Evolutionary conservation across 2,113 vertebrate species (phyloP).

Genomic region (Hippocampus mohnikei): DNA sequence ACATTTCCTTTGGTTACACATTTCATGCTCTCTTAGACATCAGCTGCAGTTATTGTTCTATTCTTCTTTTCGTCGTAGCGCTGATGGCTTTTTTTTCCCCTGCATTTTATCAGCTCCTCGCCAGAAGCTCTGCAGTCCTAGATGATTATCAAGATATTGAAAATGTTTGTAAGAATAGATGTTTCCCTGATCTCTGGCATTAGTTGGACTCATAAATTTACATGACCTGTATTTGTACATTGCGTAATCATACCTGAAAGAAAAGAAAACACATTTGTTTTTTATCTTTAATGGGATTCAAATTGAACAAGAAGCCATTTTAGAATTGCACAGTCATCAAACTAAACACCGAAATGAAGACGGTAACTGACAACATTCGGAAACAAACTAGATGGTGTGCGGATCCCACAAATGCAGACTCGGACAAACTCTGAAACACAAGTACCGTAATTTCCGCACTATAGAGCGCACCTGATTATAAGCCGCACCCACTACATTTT

Average conservation of each 20-base stretch:
- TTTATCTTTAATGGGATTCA: too few relatives aligned
- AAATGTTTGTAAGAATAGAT: not conserved
- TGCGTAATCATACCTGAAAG: not conserved
- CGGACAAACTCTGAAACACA: too few relatives aligned
- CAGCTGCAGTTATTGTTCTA: not conserved
- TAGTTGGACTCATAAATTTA: not conserved
- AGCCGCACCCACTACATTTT: too few relatives aligned
- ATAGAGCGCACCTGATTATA: too few relatives aligned
- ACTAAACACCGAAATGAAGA: not conserved
- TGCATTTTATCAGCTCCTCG: constrained; percentile 18
- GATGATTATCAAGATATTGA: constrained; percentile 4
- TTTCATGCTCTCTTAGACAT: constrained; percentile 24
- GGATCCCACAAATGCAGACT: too few relatives aligned
- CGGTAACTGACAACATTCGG: too few relatives aligned
- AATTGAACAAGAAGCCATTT: not conserved
- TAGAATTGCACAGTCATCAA: not conserved
- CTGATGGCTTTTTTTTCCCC: not conserved
- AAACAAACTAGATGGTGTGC: too few relatives aligned
- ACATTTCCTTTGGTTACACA: constrained; percentile 6
- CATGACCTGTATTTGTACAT: not conserved
- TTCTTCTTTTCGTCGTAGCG: constrained; percentile 1
- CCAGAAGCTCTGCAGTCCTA: not conserved
- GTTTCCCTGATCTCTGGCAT: not conserved
- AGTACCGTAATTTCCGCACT: too few relatives aligned
- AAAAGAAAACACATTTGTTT: too few relatives aligned